These are phyloP conservation scores for Galerucella nymphaeae DNA, from an alignment of 2,888 invertebrate genomes.

Conservation along the genomic window DNA sequence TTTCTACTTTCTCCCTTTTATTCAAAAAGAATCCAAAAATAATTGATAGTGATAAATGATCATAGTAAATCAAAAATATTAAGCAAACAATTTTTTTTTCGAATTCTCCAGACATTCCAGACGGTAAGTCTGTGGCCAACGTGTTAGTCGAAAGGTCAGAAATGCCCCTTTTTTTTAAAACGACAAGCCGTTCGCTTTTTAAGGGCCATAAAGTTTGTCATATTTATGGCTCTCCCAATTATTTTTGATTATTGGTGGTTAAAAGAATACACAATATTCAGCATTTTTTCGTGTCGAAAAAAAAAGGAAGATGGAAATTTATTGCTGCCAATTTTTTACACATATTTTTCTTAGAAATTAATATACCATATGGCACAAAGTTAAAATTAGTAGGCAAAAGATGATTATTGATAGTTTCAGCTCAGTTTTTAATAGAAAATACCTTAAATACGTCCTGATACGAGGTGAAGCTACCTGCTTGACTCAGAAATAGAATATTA, in stretches of 20 bases:
- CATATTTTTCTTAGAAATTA: not conserved
- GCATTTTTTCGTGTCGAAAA: conserved; percentile 29
- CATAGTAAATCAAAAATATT: conserved; percentile 40
- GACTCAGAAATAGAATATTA: too few species aligned
- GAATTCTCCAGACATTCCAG: conserved; percentile 35
- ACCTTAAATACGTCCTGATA: too few species aligned
- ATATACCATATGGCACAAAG: not conserved
- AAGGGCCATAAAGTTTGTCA: conserved; percentile 52
- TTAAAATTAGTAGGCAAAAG: not conserved
- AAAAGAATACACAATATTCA: conserved; percentile 28
- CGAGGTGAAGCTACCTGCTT: too few species aligned
- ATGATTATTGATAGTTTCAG: too few species aligned
- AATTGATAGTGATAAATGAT: conserved; percentile 43
- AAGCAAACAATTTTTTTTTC: conserved; percentile 25
- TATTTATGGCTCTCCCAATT: conserved; percentile 51
- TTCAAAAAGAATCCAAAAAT: conserved; percentile 24
- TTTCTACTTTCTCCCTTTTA: conserved; percentile 1
- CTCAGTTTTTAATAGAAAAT: too few species aligned
- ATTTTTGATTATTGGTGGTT: conserved; percentile 33
- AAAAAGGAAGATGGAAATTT: conserved; percentile 18
- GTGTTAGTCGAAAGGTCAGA: conserved; percentile 34
- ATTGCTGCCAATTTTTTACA: conserved; percentile 20
- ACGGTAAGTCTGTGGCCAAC: conserved; percentile 25
- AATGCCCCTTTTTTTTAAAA: conserved; percentile 24
- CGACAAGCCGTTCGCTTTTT: conserved; percentile 28